Evolutionary conservation across 2,113 vertebrate genomes (phyloP).

Genomic region (Fregata magnificens): DNA sequence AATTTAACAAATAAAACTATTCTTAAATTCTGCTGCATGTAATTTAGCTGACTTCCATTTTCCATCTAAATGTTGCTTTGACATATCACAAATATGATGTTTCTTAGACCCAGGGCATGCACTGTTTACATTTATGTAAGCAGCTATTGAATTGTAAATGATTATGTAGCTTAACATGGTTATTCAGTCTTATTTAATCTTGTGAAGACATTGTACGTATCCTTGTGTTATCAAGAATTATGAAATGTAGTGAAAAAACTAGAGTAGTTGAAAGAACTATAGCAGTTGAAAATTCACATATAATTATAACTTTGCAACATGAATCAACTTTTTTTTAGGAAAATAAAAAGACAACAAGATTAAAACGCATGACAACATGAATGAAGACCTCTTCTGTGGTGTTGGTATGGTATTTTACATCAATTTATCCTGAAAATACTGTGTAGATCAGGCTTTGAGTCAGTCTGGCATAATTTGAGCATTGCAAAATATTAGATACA

Average conservation of each 20-base stretch:
- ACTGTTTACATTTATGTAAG: background rate
- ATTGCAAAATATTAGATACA: background rate
- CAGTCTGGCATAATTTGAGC: background rate
- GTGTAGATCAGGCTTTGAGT: background rate
- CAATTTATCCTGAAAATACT: background rate
- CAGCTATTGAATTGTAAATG: background rate
- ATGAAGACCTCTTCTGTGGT: background rate
- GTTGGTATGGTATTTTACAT: background rate
- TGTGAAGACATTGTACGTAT: background rate
- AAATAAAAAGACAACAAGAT: background rate
- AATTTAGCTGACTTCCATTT: background rate
- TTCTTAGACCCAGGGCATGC: background rate
- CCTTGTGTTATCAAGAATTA: background rate
- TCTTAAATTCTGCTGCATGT: background rate
- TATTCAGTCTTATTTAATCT: background rate
- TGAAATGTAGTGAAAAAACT: background rate
- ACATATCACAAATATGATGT: background rate
- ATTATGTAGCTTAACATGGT: background rate
- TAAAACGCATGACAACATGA: background rate
- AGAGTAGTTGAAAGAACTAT: background rate
- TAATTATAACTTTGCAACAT: background rate
- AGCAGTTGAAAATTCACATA: background rate
- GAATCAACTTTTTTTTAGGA: background rate
- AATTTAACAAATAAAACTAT: background rate
- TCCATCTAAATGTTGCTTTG: background rate